Conservation (phyloP, 2,113 vertebrate species). For the Charadrius vociferus region DNA sequence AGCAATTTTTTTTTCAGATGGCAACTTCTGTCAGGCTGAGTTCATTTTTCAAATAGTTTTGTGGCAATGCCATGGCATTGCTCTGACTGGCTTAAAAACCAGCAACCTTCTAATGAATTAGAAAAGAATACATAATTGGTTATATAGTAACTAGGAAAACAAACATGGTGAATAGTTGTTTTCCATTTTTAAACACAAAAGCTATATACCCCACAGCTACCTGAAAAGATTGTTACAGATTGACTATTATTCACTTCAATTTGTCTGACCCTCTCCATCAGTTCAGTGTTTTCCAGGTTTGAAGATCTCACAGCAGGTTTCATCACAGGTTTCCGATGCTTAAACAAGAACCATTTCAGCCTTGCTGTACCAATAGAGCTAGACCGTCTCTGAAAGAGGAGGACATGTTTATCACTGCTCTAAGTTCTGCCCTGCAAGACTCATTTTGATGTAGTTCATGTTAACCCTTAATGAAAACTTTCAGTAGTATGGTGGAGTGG, state of each 20-base stretch:
- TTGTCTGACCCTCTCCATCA: accelerated
- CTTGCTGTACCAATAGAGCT: neutral
- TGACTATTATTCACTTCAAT: neutral
- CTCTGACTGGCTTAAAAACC: neutral
- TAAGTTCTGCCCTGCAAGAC: neutral
- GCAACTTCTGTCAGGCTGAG: neutral
- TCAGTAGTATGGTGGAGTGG: neutral
- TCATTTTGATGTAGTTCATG: neutral
- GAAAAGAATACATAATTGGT: neutral
- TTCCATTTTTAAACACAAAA: neutral
- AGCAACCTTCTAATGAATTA: neutral
- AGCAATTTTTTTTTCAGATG: neutral
- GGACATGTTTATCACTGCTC: neutral
- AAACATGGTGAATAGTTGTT: neutral
- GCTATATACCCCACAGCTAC: neutral
- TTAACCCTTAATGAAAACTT: neutral
- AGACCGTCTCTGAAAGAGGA: neutral
- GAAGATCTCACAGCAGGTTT: neutral
- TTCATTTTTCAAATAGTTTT: neutral
- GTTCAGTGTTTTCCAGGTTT: neutral
- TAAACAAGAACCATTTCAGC: neutral
- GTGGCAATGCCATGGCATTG: neutral
- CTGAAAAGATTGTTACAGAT: neutral
- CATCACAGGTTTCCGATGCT: neutral
- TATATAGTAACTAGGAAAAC: neutral